Conservation (phyloP, 1,140 invertebrate genomes). For the Trachymyrmex cornetzi region DNA sequence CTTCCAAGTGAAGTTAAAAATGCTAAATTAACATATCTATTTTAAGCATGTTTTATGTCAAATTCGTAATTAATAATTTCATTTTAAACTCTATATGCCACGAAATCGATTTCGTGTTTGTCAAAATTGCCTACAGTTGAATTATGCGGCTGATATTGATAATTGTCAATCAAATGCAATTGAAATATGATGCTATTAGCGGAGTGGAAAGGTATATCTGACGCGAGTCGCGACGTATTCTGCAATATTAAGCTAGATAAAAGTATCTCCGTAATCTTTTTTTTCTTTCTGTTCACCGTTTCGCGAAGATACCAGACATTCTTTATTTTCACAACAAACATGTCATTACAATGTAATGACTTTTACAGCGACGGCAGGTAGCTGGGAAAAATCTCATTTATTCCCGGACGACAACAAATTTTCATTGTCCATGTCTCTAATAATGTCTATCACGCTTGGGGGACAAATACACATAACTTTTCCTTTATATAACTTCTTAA, state of each 20-base stretch:
- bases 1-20: not conserved
- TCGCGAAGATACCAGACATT: conserved; percentile 17
- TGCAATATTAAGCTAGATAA: not conserved
- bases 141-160: conserved; percentile 56
- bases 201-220: not conserved
- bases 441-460: conserved; percentile 48
- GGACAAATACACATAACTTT: conserved; percentile 56
- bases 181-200: conserved; percentile 11
- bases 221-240: not conserved
- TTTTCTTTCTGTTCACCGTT: not conserved
- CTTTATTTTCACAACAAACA: conserved; percentile 52
- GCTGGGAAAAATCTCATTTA: conserved; percentile 53
- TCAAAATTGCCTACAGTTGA: not conserved
- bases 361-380: conserved; percentile 42
- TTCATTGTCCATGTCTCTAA: conserved; percentile 54
- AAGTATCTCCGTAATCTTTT: not conserved
- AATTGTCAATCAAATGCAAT: conserved; percentile 55
- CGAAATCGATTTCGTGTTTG: conserved; percentile 34
- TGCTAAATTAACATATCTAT: conserved; percentile 5
- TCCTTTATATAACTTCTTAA: conserved; percentile 46
- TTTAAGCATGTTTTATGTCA: conserved; percentile 6
- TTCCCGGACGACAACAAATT: conserved; percentile 50
- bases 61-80: conserved; percentile 40
- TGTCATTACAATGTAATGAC: conserved; percentile 39
- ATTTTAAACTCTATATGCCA: not conserved